phyloP scores from a whole-genome alignment of 2,797 vertebrate genomes.

The Nannoperca australis region DNA sequence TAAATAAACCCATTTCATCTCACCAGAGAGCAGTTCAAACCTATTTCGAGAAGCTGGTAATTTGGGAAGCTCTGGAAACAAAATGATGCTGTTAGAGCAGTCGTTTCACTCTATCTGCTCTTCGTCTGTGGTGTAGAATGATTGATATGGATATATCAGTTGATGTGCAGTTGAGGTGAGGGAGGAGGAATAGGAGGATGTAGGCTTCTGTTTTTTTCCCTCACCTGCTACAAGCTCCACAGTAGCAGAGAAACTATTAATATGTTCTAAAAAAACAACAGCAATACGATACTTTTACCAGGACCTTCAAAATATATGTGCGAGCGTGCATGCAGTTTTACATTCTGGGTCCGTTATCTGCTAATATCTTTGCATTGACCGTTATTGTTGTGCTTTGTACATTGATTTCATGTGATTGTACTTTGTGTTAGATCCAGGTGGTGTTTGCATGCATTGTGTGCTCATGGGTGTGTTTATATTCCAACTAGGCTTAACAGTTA shows the following conservation, averaged over 20 bases:
- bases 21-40: conserved; percentile 42
- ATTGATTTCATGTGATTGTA: conserved; percentile 34
- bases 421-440: conserved; percentile 14
- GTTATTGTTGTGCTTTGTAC: conserved; percentile 22
- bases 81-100: conserved; percentile 45
- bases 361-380: conserved; percentile 1
- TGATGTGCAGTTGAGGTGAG: conserved; percentile 35
- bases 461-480: conserved; percentile 24
- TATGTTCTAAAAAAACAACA: neutral
- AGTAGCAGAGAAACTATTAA: neutral
- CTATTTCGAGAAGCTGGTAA: conserved; percentile 80
- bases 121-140: conserved; percentile 17
- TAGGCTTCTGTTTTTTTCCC: conserved; percentile 14
- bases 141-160: conserved; percentile 53
- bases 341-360: neutral
- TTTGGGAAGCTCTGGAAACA: conserved; percentile 72
- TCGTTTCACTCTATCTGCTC: conserved; percentile 38
- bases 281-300: neutral
- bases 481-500: neutral
- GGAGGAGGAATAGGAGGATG: conserved; percentile 18
- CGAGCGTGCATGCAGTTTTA: neutral
- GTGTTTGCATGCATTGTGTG: conserved; percentile 6
- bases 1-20: conserved; percentile 57
- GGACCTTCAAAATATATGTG: conserved; percentile 1
- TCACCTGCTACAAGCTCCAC: conserved; percentile 16